phyloP scores from a whole-genome alignment of 1,140 invertebrate genomes.

The Scaptomyza pallida region DNA sequence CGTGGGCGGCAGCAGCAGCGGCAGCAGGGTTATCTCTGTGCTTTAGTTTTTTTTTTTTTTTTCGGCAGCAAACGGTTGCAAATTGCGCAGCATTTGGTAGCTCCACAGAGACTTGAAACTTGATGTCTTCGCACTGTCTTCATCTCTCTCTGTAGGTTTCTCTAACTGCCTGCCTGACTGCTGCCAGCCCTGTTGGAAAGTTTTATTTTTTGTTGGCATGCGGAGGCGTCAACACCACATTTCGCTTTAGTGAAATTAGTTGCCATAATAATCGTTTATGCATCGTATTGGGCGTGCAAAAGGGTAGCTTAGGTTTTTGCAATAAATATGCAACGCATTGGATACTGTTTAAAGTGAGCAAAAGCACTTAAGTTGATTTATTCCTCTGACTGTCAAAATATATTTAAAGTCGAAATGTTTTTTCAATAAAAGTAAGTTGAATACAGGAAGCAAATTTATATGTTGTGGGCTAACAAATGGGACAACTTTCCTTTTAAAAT shows the following conservation, averaged over 20 bases:
- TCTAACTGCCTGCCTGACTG: neutral
- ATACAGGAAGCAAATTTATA: too few relatives aligned
- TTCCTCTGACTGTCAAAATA: too few relatives aligned
- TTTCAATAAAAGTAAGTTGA: too few relatives aligned
- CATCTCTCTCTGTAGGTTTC: neutral
- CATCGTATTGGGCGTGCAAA: neutral
- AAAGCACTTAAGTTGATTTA: too few relatives aligned
- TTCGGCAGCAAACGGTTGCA: constrained; percentile 78
- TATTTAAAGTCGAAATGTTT: too few relatives aligned
- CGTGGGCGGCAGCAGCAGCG: constrained; percentile 48
- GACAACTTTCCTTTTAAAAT: too few relatives aligned
- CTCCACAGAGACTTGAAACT: constrained; percentile 30
- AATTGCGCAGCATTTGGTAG: constrained; percentile 50
- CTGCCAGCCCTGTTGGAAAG: constrained; percentile 31
- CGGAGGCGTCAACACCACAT: constrained; percentile 18
- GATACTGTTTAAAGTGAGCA: too few relatives aligned
- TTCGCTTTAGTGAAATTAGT: constrained; percentile 41
- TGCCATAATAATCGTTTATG: constrained; percentile 35
- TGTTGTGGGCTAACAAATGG: too few relatives aligned
- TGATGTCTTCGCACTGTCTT: neutral
- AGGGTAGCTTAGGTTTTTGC: neutral
- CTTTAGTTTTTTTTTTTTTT: constrained; percentile 45
- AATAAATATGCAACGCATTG: neutral
- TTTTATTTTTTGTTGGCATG: constrained; percentile 2
- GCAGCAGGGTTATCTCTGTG: constrained; percentile 17